A percentile compares a stretch with the other conserved stretches of the same genome.
These are phyloP conservation scores for Meda fulgida DNA, from an alignment of 2,797 vertebrate species.

Conservation along the genomic window DNA sequence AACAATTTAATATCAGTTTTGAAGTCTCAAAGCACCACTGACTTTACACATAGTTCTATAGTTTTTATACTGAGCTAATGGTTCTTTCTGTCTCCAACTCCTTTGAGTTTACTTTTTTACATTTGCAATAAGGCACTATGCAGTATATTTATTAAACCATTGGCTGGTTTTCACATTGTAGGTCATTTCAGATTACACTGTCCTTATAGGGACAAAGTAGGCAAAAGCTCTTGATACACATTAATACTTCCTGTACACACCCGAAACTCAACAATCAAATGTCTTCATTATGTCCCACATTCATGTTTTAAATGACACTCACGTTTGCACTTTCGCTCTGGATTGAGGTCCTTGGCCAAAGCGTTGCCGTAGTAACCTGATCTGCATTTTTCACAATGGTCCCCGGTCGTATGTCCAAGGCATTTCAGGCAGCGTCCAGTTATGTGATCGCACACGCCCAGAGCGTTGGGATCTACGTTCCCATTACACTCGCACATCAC, in stretches of 20 bases:
- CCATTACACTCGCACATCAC: constrained; percentile 82
- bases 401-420: constrained; percentile 82
- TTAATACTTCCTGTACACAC: neutral
- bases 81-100: constrained; percentile 5
- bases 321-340: constrained; percentile 81
- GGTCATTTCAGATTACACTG: neutral
- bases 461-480: constrained; percentile 86
- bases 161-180: neutral
- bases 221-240: neutral
- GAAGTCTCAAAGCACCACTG: constrained; percentile 14
- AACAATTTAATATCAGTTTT: neutral
- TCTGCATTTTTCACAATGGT: constrained; percentile 82
- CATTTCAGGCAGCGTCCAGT: constrained; percentile 88
- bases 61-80: constrained; percentile 4
- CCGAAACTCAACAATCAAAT: neutral
- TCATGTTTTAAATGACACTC: constrained; percentile 65
- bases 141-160: neutral
- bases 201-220: neutral
- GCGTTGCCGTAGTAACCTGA: constrained; percentile 85
- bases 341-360: constrained; percentile 63
- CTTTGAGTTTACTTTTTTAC: neutral
- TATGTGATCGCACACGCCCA: constrained; percentile 86
- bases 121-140: neutral
- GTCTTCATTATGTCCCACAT: neutral
- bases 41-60: neutral